Evolutionary conservation across 2,797 vertebrate species (phyloP).

Genomic region (Poeciliopsis presidionis): DNA sequence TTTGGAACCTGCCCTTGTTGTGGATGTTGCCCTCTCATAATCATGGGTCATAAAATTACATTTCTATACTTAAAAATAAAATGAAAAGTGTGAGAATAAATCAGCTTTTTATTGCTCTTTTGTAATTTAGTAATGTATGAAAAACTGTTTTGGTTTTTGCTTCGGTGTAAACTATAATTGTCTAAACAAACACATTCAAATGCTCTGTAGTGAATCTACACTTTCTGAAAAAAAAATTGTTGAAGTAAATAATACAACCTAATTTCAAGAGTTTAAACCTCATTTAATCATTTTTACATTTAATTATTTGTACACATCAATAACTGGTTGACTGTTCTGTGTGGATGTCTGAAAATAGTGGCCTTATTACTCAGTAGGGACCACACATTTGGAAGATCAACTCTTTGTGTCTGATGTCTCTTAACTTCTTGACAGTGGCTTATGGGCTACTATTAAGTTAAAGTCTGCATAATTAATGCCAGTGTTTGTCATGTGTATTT

Average conservation of each 20-base stretch:
- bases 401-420: not conserved
- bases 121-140: not conserved
- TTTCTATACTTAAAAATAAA: not conserved
- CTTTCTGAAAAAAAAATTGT: not conserved
- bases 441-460: not conserved
- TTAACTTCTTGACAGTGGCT: not conserved
- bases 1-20: not conserved
- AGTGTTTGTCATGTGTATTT: constrained; percentile 23
- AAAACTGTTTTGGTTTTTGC: not conserved
- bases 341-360: not conserved
- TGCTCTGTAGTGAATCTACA: not conserved
- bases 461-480: not conserved
- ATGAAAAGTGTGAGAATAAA: not conserved
- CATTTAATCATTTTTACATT: not conserved
- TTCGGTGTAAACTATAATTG: not conserved
- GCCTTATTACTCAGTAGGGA: not conserved
- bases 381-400: not conserved
- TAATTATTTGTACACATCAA: not conserved
- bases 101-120: not conserved
- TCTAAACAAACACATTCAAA: not conserved
- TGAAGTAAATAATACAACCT: not conserved
- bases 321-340: not conserved
- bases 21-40: not conserved
- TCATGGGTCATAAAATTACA: not conserved
- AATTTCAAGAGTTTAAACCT: not conserved